phyloP scores from a whole-genome alignment of 2,113 vertebrate genomes.

The Oryzias celebensis region DNA sequence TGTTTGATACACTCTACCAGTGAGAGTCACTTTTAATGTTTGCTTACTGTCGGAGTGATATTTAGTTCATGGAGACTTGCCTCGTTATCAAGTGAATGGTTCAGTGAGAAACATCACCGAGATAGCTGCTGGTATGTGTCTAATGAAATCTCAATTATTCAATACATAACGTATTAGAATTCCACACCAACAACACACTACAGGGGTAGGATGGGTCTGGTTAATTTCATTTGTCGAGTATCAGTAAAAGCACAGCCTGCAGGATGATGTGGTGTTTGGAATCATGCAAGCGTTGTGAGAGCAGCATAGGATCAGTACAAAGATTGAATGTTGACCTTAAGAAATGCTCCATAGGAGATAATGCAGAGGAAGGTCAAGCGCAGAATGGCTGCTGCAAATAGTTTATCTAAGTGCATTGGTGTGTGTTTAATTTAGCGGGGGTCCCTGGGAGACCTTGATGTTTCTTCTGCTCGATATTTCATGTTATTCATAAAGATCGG shows the following conservation, averaged over 20 bases:
- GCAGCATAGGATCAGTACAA: conserved; percentile 18
- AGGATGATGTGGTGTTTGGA: conserved; percentile 5
- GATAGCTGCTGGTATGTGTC: conserved; percentile 2
- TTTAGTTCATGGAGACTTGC: conserved; percentile 1
- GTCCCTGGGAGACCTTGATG: conserved; percentile 43
- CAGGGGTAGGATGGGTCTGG: neutral
- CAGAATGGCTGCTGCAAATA: conserved; percentile 17
- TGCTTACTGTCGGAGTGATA: conserved; percentile 15
- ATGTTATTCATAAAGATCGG: conserved; percentile 46
- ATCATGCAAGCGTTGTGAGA: conserved; percentile 17
- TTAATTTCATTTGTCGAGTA: neutral
- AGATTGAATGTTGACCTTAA: conserved; percentile 48
- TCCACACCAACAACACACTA: neutral
- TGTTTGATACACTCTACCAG: conserved; percentile 29
- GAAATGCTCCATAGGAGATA: conserved; percentile 28
- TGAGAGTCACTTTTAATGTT: conserved; percentile 16
- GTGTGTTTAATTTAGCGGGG: conserved; percentile 58
- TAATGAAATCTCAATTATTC: conserved; percentile 19
- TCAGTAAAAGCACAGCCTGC: conserved; percentile 6
- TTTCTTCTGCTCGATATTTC: conserved; percentile 35
- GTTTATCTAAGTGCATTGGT: conserved; percentile 30
- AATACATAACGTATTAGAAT: conserved; percentile 11
- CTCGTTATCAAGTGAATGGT: conserved; percentile 2
- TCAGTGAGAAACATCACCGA: conserved; percentile 6
- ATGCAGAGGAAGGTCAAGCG: conserved; percentile 44